Evolutionary conservation across 2,113 vertebrate genomes (phyloP), one percentile per base, ranked within the genome.

Genomic region (Tupaia tana): DNA sequence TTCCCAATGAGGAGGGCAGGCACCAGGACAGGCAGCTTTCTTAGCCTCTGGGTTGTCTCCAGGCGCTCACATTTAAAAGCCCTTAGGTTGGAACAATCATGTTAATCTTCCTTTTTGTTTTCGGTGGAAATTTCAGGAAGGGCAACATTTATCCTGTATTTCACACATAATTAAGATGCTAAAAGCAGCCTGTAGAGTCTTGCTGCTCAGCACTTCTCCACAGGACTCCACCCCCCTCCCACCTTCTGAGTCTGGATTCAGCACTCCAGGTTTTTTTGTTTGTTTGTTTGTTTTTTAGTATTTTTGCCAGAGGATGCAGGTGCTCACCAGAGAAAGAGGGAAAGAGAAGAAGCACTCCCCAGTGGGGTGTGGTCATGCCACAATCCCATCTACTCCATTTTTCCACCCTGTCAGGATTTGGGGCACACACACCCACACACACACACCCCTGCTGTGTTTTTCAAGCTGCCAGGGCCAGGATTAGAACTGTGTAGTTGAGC

Each of bases 1-100:
- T 63, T 86, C 79, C n/a, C 3, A 70, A 20, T 9, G 63, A 6
- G 19, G 58, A 27, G 52, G 18, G 80, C 19, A 27, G 79, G 8
- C 25, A 34, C 13, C 43, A 43, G 43, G 14, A 61, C 19, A 5
- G 7, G 7, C 7, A 0, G 0, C 18, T 12, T 8, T 9, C 77
- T 54, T 7, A 9, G 70, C 20, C 70, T 71, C 31, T 0, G 56
- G 14, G 58, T 6, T 1, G 15, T 15, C 59, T 9, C 9, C 19
- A 79, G 66, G 34, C n/a, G 34, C 78, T 63, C 29, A 64, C 8
- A 24, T 31, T 11, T 24, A 75, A n/a, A 77, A 80, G 27, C 24
- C 71, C 25, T 66, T 34, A 63, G 71, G 56, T 19, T 43, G 71
- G 43, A 73, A 74, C 24, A 71, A 4, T 52, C 27, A 52, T 1